Evolutionary conservation across 2,797 vertebrate species (phyloP), one percentile per base, ranked within the genome.

Genomic region (Malurus leucopterus): DNA sequence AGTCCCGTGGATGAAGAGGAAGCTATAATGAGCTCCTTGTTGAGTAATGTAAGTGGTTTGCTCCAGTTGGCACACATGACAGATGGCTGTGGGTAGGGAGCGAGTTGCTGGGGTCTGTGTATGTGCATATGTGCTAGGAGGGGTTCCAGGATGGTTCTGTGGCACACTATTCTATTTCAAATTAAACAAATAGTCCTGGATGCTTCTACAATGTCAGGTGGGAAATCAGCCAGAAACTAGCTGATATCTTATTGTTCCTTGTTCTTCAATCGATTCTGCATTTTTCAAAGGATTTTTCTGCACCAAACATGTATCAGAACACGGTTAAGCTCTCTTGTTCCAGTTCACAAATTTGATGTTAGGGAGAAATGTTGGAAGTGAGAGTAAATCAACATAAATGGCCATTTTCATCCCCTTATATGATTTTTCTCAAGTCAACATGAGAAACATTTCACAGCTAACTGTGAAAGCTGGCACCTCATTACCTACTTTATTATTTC

Each of bases 1-100:
- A 91, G 44, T 75, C 72, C 49, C 1, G 8, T 53, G 72, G 73
- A 83, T 59, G 88, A 84, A 77, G 90, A 90, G 61, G 92, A 90
- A 93, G 72, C 47, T 86, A 23, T 88, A 91, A 92, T 76, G 93
- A 93, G 68, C 73, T 84, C 50, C 87, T 76, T n/a, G 80, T 93
- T 91, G 92, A 88, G 77, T 64, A 89, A 67, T 51, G 30, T 22
- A 61, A 88, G 85, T 86, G 83, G 92, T 86, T 93, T 94, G 81
- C 94, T 95, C 84, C 74, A 78, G 21, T 61, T 93, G 91, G 87
- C 87, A 86, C 85, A 76, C 43, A 50, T 81, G 83, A 93, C 93
- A 93, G 94, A 95, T 95, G 91, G 89, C 83, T 94, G 87, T 84
- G 93, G 93, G 80, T 62, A 95, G 80, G 83, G 92, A 94, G 87